Evolutionary conservation across 2,113 vertebrate species (phyloP), one percentile per base, ranked within the genome.

Genomic region (Nothobranchius kuhntae): DNA sequence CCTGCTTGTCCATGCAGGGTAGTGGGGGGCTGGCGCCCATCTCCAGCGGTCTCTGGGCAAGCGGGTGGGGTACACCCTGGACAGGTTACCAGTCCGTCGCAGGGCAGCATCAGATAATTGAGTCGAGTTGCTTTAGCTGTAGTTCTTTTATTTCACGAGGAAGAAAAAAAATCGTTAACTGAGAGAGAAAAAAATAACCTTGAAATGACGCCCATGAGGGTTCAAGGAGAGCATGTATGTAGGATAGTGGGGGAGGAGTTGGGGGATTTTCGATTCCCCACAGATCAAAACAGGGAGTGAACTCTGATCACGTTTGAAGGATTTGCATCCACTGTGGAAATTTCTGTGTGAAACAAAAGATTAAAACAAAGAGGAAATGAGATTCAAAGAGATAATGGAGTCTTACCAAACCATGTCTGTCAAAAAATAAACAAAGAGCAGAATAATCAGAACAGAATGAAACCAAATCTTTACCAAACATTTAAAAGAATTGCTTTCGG

Each of bases 141-240:
- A 66, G 7, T 62, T 70, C 50, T 24, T 0, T 47, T 83, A 35
- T 60, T 78, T 75, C 65, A 68, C 73, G 21, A 46, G 68, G 68
- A 59, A 51, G 70, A 36, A 12, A 53, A 53, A 36, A 7, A 86
- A 85, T 81, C 75, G 85, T 86, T 70, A 73, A 67, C 48, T 78
- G 68, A 72, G 44, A 12, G 56, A 68, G 4, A 38, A 9, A 86
- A 21, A 21, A 21, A 21, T 21, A 21, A 83, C 83, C 73, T 86
- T 86, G 72, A 73, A 67, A 51, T 78, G 68, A 73, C 70, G 77
- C 89, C 85, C 82, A 54, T 67, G 84, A 78, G 84, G 84, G 76
- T 85, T 85, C 71, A 86, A 82, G 80, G 82, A 65, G 72, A 80
- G 58, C 56, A 64, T 44, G 38, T 77, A 87, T 87, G 74, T 85